Percentiles rank a stretch among this genome's conserved stretches.
These are phyloP conservation scores for Ommatoiulus sabulosus DNA, from an alignment of 2,888 invertebrate species.

Conservation along the genomic window DNA sequence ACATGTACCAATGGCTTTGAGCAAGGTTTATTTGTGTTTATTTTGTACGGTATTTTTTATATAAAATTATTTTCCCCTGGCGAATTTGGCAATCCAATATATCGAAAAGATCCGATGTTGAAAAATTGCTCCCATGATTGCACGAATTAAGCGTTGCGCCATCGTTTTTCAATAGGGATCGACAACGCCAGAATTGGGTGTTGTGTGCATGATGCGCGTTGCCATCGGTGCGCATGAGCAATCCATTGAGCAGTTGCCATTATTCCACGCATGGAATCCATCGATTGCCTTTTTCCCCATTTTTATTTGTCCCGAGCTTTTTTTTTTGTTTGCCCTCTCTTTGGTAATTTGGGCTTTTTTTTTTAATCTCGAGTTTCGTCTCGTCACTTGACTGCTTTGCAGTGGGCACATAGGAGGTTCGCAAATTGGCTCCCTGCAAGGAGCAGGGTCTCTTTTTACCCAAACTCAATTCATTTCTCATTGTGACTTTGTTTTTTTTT, in stretches of 20 bases:
- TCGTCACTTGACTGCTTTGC: slow-evolving; percentile 2
- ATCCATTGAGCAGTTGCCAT: slow-evolving; percentile 28
- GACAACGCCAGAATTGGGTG: neutral
- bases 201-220: neutral
- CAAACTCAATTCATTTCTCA: slow-evolving; percentile 40
- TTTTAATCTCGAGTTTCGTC: slow-evolving; percentile 31
- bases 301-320: slow-evolving; percentile 30
- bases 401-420: neutral
- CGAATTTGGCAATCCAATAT: neutral
- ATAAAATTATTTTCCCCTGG: neutral
- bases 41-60: neutral
- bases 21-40: neutral
- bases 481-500: slow-evolving; percentile 1
- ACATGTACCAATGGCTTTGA: neutral
- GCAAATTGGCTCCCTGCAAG: slow-evolving; percentile 26
- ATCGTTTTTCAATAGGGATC: slow-evolving; percentile 33
- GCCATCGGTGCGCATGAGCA: slow-evolving; percentile 21
- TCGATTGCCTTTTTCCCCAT: slow-evolving; percentile 16
- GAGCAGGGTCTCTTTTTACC: slow-evolving; percentile 23
- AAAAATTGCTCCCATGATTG: slow-evolving; percentile 3
- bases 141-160: neutral
- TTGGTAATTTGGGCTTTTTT: slow-evolving; percentile 35
- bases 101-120: neutral
- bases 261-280: slow-evolving; percentile 40
- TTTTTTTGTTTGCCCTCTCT: slow-evolving; percentile 29